phyloP scores from a whole-genome alignment of 2,797 vertebrate genomes.

The Xyrichtys novacula region DNA sequence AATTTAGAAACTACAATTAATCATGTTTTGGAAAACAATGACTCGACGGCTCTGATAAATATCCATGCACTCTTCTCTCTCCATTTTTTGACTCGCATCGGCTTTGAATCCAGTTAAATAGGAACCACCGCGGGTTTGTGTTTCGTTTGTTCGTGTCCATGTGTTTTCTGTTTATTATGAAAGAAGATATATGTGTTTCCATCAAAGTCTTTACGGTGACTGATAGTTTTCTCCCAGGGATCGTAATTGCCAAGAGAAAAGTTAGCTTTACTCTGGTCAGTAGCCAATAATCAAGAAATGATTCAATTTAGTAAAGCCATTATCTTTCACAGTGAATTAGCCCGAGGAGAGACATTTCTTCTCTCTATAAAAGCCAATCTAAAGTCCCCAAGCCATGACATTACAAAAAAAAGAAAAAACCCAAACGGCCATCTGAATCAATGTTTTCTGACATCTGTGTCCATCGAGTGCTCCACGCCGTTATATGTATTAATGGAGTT shows the following conservation, averaged over 20 bases:
- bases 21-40: too few species aligned
- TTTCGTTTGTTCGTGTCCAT: background rate
- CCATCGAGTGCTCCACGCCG: slow-evolving; percentile 56
- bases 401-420: slow-evolving; percentile 29
- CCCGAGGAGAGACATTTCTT: slow-evolving; percentile 27
- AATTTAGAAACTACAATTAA: too few species aligned
- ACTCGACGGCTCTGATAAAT: too few species aligned
- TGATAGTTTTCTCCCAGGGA: background rate
- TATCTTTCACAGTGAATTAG: slow-evolving; percentile 47
- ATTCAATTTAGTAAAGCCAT: slow-evolving; percentile 55
- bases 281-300: slow-evolving; percentile 49
- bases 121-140: background rate
- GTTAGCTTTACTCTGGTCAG: slow-evolving; percentile 18
- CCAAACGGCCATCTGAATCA: slow-evolving; percentile 60
- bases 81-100: too few species aligned
- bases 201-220: too few species aligned
- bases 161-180: background rate
- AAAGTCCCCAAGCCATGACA: slow-evolving; percentile 22
- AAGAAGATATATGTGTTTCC: background rate
- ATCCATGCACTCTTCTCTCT: too few species aligned
- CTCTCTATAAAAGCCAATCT: slow-evolving; percentile 50
- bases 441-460: slow-evolving; percentile 75
- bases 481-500: slow-evolving; percentile 80
- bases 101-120: background rate
- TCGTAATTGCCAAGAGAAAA: background rate